A percentile compares a stretch with the other conserved stretches of the same genome.
Evolutionary conservation across 1,140 invertebrate species (phyloP).

Genomic region (Hypsibius dujardini): DNA sequence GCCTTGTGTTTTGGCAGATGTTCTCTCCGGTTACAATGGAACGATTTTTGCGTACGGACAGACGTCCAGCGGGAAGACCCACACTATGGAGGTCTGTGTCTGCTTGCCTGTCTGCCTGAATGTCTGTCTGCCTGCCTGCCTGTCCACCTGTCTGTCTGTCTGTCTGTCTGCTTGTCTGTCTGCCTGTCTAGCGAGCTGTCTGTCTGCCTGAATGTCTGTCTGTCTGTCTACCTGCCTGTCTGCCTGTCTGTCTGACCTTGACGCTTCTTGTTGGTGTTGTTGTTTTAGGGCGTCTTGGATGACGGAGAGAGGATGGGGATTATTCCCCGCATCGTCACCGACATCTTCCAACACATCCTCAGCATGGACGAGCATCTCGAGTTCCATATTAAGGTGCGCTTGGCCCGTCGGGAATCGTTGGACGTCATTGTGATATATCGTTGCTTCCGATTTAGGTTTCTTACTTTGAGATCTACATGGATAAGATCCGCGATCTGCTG

Average conservation of each 20-base stretch:
- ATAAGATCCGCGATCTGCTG: constrained; percentile 94
- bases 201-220: too few species aligned
- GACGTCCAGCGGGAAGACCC: constrained; percentile 98
- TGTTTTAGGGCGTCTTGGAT: constrained; percentile 80
- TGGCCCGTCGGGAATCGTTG: background rate
- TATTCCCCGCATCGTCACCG: constrained; percentile 94
- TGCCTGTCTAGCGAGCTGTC: too few species aligned
- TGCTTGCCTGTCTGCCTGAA: too few species aligned
- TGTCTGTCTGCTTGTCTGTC: too few species aligned
- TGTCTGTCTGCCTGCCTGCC: too few species aligned
- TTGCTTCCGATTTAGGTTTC: constrained; percentile 49
- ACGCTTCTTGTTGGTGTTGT: too few species aligned
- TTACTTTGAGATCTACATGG: constrained; percentile 99
- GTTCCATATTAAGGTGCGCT: constrained; percentile 82
- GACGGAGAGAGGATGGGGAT: constrained; percentile 85
- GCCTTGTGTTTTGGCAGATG: constrained; percentile 51
- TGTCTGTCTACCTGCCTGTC: too few species aligned
- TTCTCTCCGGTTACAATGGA: constrained; percentile 94
- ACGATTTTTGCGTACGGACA: constrained; percentile 99
- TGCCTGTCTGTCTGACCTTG: too few species aligned
- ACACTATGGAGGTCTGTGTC: constrained; percentile 94
- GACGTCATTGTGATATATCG: too few species aligned
- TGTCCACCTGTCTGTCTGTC: too few species aligned
- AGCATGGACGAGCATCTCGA: constrained; percentile 97
- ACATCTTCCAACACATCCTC: constrained; percentile 99